Conservation (phyloP, 2,888 invertebrate genomes). For the Heterodera filipjevi region DNA sequence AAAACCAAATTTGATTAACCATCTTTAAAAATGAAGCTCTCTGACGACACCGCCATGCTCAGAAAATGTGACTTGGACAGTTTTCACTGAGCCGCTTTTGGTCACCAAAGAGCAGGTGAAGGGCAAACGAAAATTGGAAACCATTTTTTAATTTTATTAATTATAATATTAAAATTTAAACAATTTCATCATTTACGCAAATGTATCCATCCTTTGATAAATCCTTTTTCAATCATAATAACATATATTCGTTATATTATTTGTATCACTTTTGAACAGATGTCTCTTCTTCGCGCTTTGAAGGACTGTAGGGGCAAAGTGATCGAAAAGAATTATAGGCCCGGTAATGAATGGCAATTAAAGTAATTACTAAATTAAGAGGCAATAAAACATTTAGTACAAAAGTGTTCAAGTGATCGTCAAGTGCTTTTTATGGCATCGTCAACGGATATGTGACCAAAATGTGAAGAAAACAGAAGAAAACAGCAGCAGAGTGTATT, state of each 20-base stretch:
- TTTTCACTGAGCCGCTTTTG: slow-evolving; percentile 60
- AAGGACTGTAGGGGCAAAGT: slow-evolving; percentile 50
- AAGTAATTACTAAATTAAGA: no score
- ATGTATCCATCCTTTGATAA: no score
- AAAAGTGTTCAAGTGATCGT: not conserved
- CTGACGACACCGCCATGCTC: slow-evolving; percentile 63
- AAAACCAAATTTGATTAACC: not conserved
- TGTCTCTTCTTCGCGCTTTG: slow-evolving; percentile 51
- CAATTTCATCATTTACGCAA: no score
- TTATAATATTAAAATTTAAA: no score
- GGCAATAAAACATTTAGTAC: not conserved
- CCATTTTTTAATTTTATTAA: not conserved
- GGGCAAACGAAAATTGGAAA: not conserved
- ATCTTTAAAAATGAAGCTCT: slow-evolving; percentile 36
- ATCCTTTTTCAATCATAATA: no score
- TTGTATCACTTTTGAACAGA: slow-evolving; percentile 14
- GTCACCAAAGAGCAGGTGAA: slow-evolving; percentile 55
- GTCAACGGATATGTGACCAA: not conserved
- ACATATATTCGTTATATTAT: no score
- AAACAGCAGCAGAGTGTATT: not conserved
- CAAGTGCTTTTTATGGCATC: not conserved
- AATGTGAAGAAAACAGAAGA: not conserved
- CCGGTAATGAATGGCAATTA: slow-evolving; percentile 29
- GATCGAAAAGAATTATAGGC: slow-evolving; percentile 56
- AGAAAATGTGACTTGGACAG: slow-evolving; percentile 54